phyloP scores from a whole-genome alignment of 2,797 vertebrate genomes.

The Epinephelus malabaricus region DNA sequence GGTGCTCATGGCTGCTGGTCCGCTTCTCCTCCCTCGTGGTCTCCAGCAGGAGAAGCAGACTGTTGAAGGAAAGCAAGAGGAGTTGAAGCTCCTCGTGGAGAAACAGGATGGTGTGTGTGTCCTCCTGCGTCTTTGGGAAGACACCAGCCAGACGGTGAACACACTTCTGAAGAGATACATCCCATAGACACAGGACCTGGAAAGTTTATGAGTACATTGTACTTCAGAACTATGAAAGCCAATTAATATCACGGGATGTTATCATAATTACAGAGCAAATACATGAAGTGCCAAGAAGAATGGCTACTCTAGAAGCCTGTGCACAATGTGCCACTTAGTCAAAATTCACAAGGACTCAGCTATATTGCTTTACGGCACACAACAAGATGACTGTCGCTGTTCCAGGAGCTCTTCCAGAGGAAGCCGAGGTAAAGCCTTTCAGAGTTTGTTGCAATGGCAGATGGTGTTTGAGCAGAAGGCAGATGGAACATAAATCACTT shows the following conservation, averaged over 20 bases:
- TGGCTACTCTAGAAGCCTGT: conserved; percentile 16
- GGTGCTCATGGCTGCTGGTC: conserved; percentile 81
- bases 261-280: conserved; percentile 23
- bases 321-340: conserved; percentile 25
- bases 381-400: conserved; percentile 40
- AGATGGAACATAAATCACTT: conserved; percentile 79
- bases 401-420: conserved; percentile 52
- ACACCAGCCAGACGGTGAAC: conserved; percentile 84
- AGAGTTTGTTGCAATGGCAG: conserved; percentile 67
- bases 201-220: not conserved
- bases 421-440: conserved; percentile 64
- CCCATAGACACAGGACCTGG: conserved; percentile 90
- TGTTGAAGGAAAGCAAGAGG: conserved; percentile 87
- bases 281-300: not conserved
- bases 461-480: conserved; percentile 77
- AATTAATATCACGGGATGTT: not conserved
- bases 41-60: conserved; percentile 84
- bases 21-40: conserved; percentile 71
- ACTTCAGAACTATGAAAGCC: not conserved
- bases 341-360: conserved; percentile 30
- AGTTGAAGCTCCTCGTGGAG: conserved; percentile 85
- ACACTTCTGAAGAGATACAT: conserved; percentile 87
- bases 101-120: conserved; percentile 80
- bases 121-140: conserved; percentile 86
- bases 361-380: conserved; percentile 49